A percentile compares a stretch with the other conserved stretches of the same genome.
These are phyloP conservation scores for Zosterops lateralis DNA, from an alignment of 2,113 vertebrate species.

Conservation along the genomic window DNA sequence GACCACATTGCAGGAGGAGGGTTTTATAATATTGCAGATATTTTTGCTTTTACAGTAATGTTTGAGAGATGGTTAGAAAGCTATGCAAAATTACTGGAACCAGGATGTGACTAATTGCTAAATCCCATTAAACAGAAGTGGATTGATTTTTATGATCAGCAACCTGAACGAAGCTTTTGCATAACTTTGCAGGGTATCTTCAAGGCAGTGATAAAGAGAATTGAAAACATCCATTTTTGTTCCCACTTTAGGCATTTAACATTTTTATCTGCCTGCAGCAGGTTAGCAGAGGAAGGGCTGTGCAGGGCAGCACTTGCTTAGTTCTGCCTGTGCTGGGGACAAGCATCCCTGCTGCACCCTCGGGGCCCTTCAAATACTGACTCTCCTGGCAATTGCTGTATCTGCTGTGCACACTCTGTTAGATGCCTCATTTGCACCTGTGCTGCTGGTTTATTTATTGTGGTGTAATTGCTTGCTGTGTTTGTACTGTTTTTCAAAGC, in stretches of 20 bases:
- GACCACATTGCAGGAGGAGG: neutral
- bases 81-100: neutral
- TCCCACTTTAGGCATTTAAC: neutral
- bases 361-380: fast-evolving
- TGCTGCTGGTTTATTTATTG: slow-evolving; percentile 41
- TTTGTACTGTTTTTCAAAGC: slow-evolving; percentile 28
- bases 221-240: neutral
- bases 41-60: neutral
- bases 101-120: neutral
- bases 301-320: neutral
- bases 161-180: neutral
- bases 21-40: neutral
- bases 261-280: neutral
- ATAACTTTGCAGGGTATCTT: neutral
- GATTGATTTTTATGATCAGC: neutral
- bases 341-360: neutral
- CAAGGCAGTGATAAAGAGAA: neutral
- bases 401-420: neutral
- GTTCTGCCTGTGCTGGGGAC: neutral
- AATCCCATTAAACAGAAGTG: neutral
- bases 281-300: neutral
- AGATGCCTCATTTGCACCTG: neutral
- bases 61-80: neutral
- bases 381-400: neutral
- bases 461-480: slow-evolving; percentile 15